Conservation (phyloP, 2,888 invertebrate genomes). For the Drosophila setosimentum region DNA sequence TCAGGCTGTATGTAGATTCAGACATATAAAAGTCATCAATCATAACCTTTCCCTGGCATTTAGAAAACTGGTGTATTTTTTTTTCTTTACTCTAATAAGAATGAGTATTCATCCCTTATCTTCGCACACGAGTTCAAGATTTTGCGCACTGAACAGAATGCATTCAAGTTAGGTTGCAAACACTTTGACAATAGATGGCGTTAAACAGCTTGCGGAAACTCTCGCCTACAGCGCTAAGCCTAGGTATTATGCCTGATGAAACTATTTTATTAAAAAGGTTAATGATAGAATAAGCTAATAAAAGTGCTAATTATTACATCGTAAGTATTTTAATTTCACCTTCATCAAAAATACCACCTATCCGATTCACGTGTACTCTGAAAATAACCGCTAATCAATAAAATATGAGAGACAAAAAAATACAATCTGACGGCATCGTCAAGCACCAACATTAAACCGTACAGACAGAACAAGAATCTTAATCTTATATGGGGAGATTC, state of each 20-base stretch:
- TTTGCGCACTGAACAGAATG: slow-evolving; percentile 55
- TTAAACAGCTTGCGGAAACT: slow-evolving; percentile 38
- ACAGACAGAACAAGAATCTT: not conserved
- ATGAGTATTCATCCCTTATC: slow-evolving; percentile 36
- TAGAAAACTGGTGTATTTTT: not conserved
- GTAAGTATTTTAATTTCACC: not conserved
- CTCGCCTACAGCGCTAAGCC: slow-evolving; percentile 46
- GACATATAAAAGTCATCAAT: not conserved
- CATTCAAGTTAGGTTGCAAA: slow-evolving; percentile 16
- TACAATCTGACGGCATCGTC: not conserved
- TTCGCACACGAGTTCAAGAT: slow-evolving; percentile 20
- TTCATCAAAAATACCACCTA: not conserved
- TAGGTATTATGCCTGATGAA: not conserved
- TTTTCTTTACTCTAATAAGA: slow-evolving; percentile 55
- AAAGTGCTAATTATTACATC: not conserved
- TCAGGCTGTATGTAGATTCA: not conserved
- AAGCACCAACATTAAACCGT: not conserved
- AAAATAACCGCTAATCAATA: not conserved
- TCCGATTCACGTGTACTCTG: not conserved
- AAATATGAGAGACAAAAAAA: not conserved
- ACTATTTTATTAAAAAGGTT: not conserved
- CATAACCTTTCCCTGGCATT: not conserved
- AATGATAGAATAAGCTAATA: not conserved
- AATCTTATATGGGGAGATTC: not conserved
- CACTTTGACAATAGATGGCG: slow-evolving; percentile 68